Conservation (phyloP, 64 coral and sea anemone genomes). For the Pachyseris speciosa region DNA sequence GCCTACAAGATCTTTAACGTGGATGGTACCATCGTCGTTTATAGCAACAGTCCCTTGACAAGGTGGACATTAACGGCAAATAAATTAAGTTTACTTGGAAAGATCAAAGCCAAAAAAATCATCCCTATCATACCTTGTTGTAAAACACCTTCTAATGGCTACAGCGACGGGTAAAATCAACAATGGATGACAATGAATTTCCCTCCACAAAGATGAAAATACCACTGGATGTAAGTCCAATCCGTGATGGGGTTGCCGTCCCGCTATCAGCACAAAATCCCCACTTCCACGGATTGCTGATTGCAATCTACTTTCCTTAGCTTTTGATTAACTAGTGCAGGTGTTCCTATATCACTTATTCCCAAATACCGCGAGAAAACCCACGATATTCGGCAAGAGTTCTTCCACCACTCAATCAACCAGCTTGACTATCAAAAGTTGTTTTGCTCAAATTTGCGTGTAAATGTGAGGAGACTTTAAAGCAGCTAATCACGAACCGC, state of each 20-base stretch:
- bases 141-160: neutral
- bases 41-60: neutral
- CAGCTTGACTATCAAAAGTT: neutral
- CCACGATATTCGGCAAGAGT: neutral
- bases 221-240: neutral
- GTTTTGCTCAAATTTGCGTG: constrained; percentile 33
- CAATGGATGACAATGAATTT: constrained; percentile 37
- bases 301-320: neutral
- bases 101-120: neutral
- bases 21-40: neutral
- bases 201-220: neutral
- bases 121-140: neutral
- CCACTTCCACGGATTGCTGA: neutral
- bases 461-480: neutral
- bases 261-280: neutral
- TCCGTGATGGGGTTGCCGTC: neutral
- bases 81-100: neutral
- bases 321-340: neutral
- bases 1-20: neutral
- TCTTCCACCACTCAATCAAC: neutral
- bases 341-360: constrained; percentile 10
- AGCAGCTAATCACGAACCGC: neutral
- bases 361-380: neutral
- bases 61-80: neutral
- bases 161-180: constrained; percentile 6